Evolutionary conservation across 2,888 invertebrate species (phyloP), one percentile per base, ranked within the genome.

Genomic region (Macrosoma leucophasiata): DNA sequence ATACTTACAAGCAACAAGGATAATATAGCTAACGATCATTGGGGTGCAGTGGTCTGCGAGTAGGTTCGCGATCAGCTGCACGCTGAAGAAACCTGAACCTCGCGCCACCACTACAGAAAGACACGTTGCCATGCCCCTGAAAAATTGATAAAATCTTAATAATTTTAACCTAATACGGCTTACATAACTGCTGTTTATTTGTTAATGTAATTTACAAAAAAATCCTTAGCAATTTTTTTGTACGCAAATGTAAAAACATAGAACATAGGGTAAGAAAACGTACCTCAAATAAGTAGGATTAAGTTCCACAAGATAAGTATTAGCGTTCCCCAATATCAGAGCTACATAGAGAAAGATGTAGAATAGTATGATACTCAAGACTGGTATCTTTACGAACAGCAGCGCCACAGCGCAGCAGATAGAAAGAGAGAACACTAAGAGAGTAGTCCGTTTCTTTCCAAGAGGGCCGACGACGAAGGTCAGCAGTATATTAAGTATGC

Each of bases 251-350:
- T n/a, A n/a, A n/a, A n/a, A n/a, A n/a, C n/a, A n/a, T n/a, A n/a
- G n/a, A n/a, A n/a, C n/a, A n/a, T n/a, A n/a, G n/a, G n/a, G n/a
- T n/a, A n/a, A n/a, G n/a, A 19, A 15, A 4, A 45, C 41, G 39
- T 31, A 76, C 78, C 78, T 68, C 30, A 79, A 59, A 57, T 77
- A 60, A 2, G 79, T 81, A 14, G 79, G 78, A 41, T 77, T 79
- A 9, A 77, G 37, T 9, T 79, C 81, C 9, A 79, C 71, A 31
- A 78, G 55, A 47, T 70, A 78, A 2, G 73, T 72, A 33, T 81
- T 79, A 1, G 71, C 53, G 34, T 71, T 76, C 7, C 75, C 77
- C 42, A 79, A 50, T 33, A 77, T 73, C 1, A 75, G 48, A 3
- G 68, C 59, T 8, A 73, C 71, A 36, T 71, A 72, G 0, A 77